These are phyloP conservation scores for Alectura lathami DNA, from an alignment of 2,113 vertebrate species.

Conservation along the genomic window DNA sequence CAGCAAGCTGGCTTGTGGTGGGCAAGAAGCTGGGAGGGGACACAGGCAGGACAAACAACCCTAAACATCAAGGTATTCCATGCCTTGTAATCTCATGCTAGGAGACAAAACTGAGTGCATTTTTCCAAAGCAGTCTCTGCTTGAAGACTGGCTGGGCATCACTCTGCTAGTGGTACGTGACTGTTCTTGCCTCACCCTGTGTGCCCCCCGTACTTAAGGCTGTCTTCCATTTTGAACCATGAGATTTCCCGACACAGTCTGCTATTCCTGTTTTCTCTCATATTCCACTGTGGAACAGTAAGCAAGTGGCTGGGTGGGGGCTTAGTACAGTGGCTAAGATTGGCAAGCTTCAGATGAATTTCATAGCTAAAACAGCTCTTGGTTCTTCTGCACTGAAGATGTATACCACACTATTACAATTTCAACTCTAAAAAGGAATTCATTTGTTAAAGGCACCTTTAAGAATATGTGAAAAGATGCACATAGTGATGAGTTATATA, in stretches of 20 bases:
- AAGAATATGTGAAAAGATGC: not conserved
- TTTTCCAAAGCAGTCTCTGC: not conserved
- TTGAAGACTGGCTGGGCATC: not conserved
- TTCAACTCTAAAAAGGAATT: not conserved
- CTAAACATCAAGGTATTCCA: accelerated
- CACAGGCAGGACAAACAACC: not conserved
- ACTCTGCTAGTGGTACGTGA: not conserved
- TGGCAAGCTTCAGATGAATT: not conserved
- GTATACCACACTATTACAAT: not conserved
- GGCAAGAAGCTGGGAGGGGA: not conserved
- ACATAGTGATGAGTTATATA: not conserved
- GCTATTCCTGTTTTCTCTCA: not conserved
- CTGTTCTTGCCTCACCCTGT: too few species aligned
- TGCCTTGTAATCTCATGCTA: not conserved
- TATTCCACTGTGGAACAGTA: not conserved
- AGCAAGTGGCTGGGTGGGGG: accelerated
- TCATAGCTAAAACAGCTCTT: not conserved
- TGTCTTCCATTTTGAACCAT: not conserved
- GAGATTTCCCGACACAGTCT: accelerated
- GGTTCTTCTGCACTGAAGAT: not conserved
- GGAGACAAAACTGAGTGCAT: not conserved
- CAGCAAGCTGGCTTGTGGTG: not conserved
- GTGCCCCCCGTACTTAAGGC: not conserved
- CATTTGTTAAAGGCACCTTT: not conserved
- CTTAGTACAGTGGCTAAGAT: not conserved